Evolutionary conservation across 2,888 invertebrate species (phyloP).

Genomic region (Caenorhabditis afra): DNA sequence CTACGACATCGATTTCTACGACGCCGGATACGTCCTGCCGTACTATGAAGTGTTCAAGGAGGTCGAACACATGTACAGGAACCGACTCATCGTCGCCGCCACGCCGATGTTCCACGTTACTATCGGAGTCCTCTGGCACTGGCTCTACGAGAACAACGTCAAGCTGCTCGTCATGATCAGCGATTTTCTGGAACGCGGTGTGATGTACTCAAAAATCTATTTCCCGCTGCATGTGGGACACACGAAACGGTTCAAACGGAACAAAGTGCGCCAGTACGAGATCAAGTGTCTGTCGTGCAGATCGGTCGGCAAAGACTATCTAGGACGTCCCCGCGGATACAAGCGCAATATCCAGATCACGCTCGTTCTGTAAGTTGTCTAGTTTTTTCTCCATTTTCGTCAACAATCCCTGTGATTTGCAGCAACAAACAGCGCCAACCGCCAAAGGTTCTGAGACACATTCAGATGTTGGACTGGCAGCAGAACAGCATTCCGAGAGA

Average conservation of each 20-base stretch:
- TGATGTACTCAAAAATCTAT: too few species aligned
- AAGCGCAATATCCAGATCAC: constrained; percentile 12
- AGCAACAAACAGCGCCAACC: neutral
- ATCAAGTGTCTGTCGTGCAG: neutral
- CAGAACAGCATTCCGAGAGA: constrained; percentile 4
- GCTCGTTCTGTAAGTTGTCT: constrained; percentile 4
- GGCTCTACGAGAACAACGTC: constrained; percentile 28
- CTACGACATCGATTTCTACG: constrained; percentile 30
- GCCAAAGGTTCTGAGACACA: neutral
- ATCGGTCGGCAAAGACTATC: neutral
- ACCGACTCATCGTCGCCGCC: constrained; percentile 8
- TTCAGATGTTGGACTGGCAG: constrained; percentile 27
- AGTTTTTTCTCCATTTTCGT: too few species aligned
- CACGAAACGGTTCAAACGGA: too few species aligned
- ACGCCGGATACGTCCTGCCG: constrained; percentile 19
- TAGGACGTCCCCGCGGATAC: too few species aligned
- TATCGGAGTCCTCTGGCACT: constrained; percentile 23
- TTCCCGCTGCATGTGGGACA: too few species aligned
- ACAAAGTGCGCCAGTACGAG: too few species aligned
- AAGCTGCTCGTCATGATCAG: constrained; percentile 16
- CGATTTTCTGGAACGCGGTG: constrained; percentile 8
- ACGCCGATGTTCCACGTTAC: constrained; percentile 14
- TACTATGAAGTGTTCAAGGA: constrained; percentile 10
- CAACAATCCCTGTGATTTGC: neutral
- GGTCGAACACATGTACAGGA: neutral